Evolutionary conservation across 1,140 invertebrate genomes (phyloP), one percentile per base, ranked within the genome.

Genomic region (Lasaia peninsularis): DNA sequence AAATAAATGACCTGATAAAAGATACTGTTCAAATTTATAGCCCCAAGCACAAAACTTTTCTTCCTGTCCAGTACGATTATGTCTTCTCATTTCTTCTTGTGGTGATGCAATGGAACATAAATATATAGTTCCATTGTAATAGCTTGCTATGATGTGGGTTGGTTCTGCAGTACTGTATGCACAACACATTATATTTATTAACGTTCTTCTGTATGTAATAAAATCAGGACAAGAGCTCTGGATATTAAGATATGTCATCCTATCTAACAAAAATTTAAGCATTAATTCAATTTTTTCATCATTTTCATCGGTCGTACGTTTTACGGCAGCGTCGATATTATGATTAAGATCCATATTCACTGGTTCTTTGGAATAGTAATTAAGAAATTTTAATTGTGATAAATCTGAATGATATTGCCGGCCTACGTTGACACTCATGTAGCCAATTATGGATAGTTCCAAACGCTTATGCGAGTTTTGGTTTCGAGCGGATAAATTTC

Each of bases 11-110:
- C 73, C 73, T 69, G 73, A 69, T 24, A 65, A 24, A 65, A 72
- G 49, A 75, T 92, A 96, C 58, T 95, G 93, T 71, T 96, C 94
- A 90, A 96, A 96, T 78, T 95, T 95, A 67, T 91, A 93, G 12
- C 94, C 95, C 93, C 93, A 94, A 7, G 92, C 92, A 55, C 73
- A 83, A 85, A 92, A 92, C 65, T 85, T 75, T 64, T 90, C 73
- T 14, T 91, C 73, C 31, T 70, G 68, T 2, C 78, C 58, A 28
- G 86, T 89, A 67, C 69, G 71, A 37, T 83, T 81, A 33, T 63
- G 56, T 37, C 77, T 75, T 28, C 80, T 55, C 21, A 64, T 10
- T 58, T 83, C 84, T 62, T 91, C 90, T 44, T 90, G 67, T 12
- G 91, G 84, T 0, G 92, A 93, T 2, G 93, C 90, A 75, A 90